These are phyloP conservation scores for Lasioglossum lativentre DNA, from an alignment of 2,888 invertebrate species.

Conservation along the genomic window DNA sequence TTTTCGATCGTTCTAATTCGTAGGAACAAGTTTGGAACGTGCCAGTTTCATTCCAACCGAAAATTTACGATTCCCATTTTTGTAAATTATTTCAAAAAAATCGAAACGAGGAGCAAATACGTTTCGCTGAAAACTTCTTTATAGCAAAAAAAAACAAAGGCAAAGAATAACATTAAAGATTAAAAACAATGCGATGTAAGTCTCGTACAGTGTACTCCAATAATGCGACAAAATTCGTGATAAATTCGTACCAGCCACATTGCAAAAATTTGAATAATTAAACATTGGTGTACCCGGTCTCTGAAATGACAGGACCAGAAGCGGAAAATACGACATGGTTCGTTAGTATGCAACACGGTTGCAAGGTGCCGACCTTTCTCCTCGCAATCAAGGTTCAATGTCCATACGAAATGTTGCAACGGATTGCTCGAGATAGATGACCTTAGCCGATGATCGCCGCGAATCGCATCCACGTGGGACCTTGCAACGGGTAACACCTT, in stretches of 20 bases:
- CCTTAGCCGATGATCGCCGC: slow-evolving; percentile 44
- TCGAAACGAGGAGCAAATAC: no score
- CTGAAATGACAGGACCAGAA: slow-evolving; percentile 34
- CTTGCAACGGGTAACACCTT: slow-evolving; percentile 37
- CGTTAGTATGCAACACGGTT: slow-evolving; percentile 54
- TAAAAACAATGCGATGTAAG: no score
- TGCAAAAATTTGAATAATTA: slow-evolving; percentile 16
- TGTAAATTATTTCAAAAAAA: neutral
- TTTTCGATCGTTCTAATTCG: slow-evolving; percentile 5
- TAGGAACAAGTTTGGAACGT: neutral
- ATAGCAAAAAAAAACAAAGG: no score
- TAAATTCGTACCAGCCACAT: neutral
- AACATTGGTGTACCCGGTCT: slow-evolving; percentile 13
- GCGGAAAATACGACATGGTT: slow-evolving; percentile 54
- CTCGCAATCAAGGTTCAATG: slow-evolving; percentile 66
- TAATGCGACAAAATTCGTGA: no score
- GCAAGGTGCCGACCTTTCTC: slow-evolving; percentile 53
- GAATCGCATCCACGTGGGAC: slow-evolving; percentile 20
- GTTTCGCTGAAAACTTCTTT: no score
- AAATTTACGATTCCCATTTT: neutral
- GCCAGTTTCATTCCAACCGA: neutral
- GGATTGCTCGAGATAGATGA: slow-evolving; percentile 43
- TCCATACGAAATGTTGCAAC: slow-evolving; percentile 55
- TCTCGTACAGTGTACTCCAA: no score
- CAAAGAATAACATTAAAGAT: neutral